Conservation (phyloP, 2,797 vertebrate species). For the Peromyscus attwateri region DNA sequence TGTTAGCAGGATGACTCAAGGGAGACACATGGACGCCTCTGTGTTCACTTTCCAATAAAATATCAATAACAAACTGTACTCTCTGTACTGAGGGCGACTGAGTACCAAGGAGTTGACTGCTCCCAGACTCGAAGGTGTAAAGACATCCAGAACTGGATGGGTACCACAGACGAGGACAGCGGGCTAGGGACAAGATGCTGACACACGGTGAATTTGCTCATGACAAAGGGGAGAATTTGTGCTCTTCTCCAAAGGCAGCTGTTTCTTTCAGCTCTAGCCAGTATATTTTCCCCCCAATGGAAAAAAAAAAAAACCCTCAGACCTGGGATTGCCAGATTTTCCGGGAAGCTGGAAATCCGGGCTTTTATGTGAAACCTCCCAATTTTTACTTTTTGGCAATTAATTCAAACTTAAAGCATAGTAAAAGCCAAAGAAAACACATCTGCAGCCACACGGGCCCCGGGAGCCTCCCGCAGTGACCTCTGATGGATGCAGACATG, state of each 20-base stretch:
- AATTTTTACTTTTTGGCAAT: constrained; percentile 76
- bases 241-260: constrained; percentile 43
- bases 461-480: constrained; percentile 53
- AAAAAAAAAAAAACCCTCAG: constrained; percentile 50
- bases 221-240: background rate
- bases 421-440: constrained; percentile 74
- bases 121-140: background rate
- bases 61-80: background rate
- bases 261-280: constrained; percentile 7
- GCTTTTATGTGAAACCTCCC: constrained; percentile 75
- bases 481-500: constrained; percentile 24
- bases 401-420: constrained; percentile 72
- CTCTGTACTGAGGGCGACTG: background rate
- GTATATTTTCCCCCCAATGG: constrained; percentile 34
- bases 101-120: background rate
- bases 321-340: constrained; percentile 72
- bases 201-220: background rate
- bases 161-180: background rate
- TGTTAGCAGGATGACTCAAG: background rate
- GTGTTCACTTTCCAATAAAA: background rate
- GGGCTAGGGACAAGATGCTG: background rate
- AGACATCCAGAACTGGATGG: background rate
- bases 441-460: constrained; percentile 46
- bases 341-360: constrained; percentile 77
- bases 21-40: background rate